phyloP scores from a whole-genome alignment of 2,888 invertebrate species.

The Ochlodes sylvanus region DNA sequence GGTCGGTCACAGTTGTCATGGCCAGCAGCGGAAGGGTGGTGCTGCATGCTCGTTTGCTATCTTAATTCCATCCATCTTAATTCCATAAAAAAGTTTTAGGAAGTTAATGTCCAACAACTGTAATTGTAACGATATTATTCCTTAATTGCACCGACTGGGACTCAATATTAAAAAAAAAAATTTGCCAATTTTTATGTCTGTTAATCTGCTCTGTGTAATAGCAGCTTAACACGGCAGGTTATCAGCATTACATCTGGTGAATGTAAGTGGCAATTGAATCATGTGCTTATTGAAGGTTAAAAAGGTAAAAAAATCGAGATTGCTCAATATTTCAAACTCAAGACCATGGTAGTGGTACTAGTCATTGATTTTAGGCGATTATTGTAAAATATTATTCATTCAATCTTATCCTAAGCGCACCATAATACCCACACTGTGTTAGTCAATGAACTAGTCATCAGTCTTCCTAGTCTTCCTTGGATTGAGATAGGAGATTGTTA shows the following conservation, averaged over 20 bases:
- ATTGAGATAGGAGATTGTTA: too few relatives aligned
- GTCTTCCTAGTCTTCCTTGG: too few relatives aligned
- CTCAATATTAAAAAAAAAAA: neutral
- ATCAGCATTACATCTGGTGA: conserved; percentile 19
- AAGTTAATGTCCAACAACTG: neutral
- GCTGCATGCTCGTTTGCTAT: too few relatives aligned
- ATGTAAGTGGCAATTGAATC: conserved; percentile 23
- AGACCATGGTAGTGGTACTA: neutral
- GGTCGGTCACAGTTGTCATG: too few relatives aligned
- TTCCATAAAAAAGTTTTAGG: neutral
- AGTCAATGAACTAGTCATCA: too few relatives aligned
- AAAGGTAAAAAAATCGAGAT: conserved; percentile 12
- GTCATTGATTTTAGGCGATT: neutral
- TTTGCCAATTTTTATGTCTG: neutral
- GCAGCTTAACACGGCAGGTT: conserved; percentile 4
- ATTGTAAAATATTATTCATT: neutral
- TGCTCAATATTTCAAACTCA: conserved; percentile 11
- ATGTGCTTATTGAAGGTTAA: conserved; percentile 22
- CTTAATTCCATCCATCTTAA: too few relatives aligned
- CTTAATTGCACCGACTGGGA: neutral
- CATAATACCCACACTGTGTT: too few relatives aligned
- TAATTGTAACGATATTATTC: neutral
- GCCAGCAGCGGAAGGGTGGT: too few relatives aligned
- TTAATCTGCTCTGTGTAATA: neutral
- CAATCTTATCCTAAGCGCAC: too few relatives aligned